Evolutionary conservation across 2,888 invertebrate species (phyloP), one percentile per base, ranked within the genome.

Genomic region (Yponomeuta malinellus): DNA sequence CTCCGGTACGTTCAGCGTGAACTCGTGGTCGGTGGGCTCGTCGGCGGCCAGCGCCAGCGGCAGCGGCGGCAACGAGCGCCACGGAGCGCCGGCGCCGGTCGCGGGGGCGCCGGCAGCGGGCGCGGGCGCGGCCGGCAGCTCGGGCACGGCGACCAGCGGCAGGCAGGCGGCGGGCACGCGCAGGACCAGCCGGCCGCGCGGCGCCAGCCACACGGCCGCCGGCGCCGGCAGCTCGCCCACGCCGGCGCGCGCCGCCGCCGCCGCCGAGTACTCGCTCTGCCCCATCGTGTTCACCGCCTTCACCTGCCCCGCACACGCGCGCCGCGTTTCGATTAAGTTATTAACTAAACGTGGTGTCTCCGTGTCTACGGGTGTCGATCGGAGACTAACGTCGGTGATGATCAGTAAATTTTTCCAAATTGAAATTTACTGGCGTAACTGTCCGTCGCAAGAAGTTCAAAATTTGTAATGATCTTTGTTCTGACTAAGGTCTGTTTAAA

Each of bases 201-300:
- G 97, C 81, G 98, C 97, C 81, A 95, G 97, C 48, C 95, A 96
- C 37, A 97, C 97, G 74, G 96, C 94, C 74, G 96, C 93, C 0
- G 97, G 96, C 0, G 95, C 90, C 0, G 96, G 96, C 70, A 98
- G 97, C 79, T 95, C 94, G 75, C 97, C 96, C 29, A 98, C 97
- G 77, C 96, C 95, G 0, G 98, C 98, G 5, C 95, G 95, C 64
- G 95, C 95, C 1, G 94, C 93, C 68, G 97, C 95, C 82, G 97
- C 97, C 78, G 96, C 96, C 0, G 98, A 98, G 80, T 95, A 97
- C 75, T 96, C 96, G 73, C 97, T 97, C 76, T 95, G 95, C 23
- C 97, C 97, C 85, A 97, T 97, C 0, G 96, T 96, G 81, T 98
- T 98, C 74, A 96, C 93, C 0, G 97, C 97, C 88, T 97, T 97